Evolutionary conservation across 2,888 invertebrate genomes (phyloP), one percentile per base, ranked within the genome.

Genomic region (Lithophane leautieri): DNA sequence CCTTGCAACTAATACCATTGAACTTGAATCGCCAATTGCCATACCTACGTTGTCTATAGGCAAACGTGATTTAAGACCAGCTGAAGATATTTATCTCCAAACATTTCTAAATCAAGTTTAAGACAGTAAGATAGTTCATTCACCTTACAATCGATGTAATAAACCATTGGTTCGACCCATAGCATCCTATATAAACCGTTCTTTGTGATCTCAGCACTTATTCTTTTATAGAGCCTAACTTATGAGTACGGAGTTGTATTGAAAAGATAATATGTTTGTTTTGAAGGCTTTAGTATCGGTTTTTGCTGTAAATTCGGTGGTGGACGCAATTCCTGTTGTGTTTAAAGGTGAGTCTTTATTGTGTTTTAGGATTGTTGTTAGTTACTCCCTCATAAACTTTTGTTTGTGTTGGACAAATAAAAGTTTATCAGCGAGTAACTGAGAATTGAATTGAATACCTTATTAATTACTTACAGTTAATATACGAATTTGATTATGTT

Each of bases 281-380:
- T 73, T 82, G 22, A 71, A 68, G 47, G 50, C 66, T 69, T 75
- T 86, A n/a, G 54, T 73, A 67, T 83, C 84, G 9, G 81, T 89
- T 84, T 84, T 77, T 8, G 69, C 60, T 58, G 84, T 74, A 28
- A 80, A 62, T 82, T 89, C 40, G 73, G 42, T 83, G 42, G 84
- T 89, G 42, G 71, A 79, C n/a, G 89, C 90, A 4, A 80, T 87
- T 74, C 94, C 94, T 66, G 77, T 94, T 69, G 90, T 94, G 79
- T 89, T 93, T 63, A 93, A 92, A 93, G 93, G 94, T 94, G 73
- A 60, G 90, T 86, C 12, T 61, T 77, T 11, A n/a, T 60, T 54
- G 3, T 25, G 14, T 50, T 47, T 28, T 28, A 2, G 0, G 1
- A 44, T 34, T 52, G 6, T 60, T n/a, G 6, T 9, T 11, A 34